Evolutionary conservation across 2,797 vertebrate species (phyloP).

Genomic region (Pangasius djambal): DNA sequence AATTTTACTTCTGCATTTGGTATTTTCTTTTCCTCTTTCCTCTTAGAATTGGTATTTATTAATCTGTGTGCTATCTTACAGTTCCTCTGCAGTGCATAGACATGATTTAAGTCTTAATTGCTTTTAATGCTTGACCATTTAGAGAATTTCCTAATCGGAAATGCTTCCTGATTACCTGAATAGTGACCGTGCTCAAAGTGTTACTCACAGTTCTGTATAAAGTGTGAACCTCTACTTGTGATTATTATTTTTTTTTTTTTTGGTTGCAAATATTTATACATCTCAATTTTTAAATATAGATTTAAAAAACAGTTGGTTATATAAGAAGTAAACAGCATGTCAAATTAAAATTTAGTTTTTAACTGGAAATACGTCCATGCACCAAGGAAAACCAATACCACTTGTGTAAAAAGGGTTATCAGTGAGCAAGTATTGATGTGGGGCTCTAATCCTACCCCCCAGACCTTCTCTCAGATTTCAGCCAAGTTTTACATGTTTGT

Average conservation of each 20-base stretch:
- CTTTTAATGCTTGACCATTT: background rate
- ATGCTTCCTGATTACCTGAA: background rate
- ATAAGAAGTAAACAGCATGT: background rate
- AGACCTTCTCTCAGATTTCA: conserved; percentile 27
- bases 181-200: background rate
- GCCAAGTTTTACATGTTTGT: conserved; percentile 18
- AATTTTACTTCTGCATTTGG: background rate
- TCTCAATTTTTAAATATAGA: background rate
- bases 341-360: background rate
- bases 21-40: background rate
- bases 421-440: background rate
- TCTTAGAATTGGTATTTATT: background rate
- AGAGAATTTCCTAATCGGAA: background rate
- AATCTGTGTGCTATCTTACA: background rate
- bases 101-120: background rate
- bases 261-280: background rate
- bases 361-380: background rate
- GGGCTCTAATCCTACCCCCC: background rate
- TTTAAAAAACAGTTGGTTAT: background rate
- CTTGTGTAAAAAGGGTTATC: background rate
- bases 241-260: background rate
- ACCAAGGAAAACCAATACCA: background rate
- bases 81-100: background rate
- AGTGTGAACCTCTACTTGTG: background rate
- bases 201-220: background rate